Percentiles rank a stretch among this genome's conserved stretches.
Evolutionary conservation across 2,113 vertebrate genomes (phyloP).

Genomic region (Xiphophorus hellerii): DNA sequence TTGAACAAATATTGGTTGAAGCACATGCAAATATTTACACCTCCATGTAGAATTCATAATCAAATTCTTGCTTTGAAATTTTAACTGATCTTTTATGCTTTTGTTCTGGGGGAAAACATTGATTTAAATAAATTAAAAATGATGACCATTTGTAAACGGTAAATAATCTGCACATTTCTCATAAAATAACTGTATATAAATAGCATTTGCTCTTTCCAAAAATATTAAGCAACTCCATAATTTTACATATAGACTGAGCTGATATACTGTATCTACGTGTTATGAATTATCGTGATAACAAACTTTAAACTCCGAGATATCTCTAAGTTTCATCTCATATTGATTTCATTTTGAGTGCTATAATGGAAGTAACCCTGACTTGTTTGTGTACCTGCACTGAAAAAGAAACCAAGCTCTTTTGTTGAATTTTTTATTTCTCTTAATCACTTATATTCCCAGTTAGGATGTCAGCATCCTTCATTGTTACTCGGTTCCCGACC

Average conservation of each 20-base stretch:
- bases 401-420: background rate
- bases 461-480: constrained; percentile 30
- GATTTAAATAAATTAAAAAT: background rate
- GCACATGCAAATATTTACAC: background rate
- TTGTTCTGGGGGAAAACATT: background rate
- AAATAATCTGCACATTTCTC: background rate
- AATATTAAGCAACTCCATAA: background rate
- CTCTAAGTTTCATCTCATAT: background rate
- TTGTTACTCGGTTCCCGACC: constrained; percentile 23
- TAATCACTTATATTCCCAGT: constrained; percentile 34
- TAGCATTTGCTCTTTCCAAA: background rate
- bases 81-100: background rate
- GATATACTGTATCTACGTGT: background rate
- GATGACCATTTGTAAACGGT: background rate
- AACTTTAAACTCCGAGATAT: background rate
- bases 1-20: background rate
- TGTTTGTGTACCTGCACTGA: background rate
- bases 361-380: background rate
- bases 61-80: background rate
- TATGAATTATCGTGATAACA: background rate
- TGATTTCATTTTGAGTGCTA: too few relatives aligned
- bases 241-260: background rate
- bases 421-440: constrained; percentile 46
- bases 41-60: background rate
- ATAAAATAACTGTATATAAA: too few relatives aligned